Evolutionary conservation across 2,113 vertebrate species (phyloP), one percentile per base, ranked within the genome.

Genomic region (Speoplatyrhinus poulsoni): DNA sequence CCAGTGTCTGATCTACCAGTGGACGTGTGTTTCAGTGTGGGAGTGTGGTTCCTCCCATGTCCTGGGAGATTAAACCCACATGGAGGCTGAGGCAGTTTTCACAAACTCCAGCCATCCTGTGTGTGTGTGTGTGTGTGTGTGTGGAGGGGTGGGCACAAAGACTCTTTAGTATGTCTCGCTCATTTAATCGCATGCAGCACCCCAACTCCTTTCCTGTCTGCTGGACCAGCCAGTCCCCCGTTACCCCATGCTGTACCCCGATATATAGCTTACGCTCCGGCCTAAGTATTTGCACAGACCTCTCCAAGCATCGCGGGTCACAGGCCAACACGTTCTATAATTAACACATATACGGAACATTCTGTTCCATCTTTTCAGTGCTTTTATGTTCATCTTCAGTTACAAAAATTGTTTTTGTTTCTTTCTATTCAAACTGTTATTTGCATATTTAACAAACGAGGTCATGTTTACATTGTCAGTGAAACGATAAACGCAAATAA

Each of bases 261-360:
- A 68, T 79, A 65, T 36, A 55, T 54, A 58, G 55, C 65, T 13
- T 54, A 65, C 33, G 67, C 54, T 60, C 76, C 57, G 26, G 26
- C 3, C 26, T 26, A 26, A 26, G 26, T 26, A 26, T 26, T 26
- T 26, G 26, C 26, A 26, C 26, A 60, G 67, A 36, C 16, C 53
- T 56, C 62, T 60, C 50, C 49, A 41, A 1, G 12, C 54, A 0
- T 17, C 9, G 17, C 9, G 54, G 60, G 66, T 79, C 82, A 79
- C 80, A 75, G 55, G 64, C 62, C 72, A 26, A 56, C 75, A 67
- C 65, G 64, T 79, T 81, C 79, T 82, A 78, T 72, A 85, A 81
- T 80, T 79, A 72, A 46, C 61, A 76, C 78, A 71, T 82, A 62
- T 85, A 77, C 68, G 67, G 46, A 83, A 83, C 81, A 80, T 87